Evolutionary conservation across 92 coral and sea anemone species (phyloP).

Genomic region (Phenganax stokvisi): DNA sequence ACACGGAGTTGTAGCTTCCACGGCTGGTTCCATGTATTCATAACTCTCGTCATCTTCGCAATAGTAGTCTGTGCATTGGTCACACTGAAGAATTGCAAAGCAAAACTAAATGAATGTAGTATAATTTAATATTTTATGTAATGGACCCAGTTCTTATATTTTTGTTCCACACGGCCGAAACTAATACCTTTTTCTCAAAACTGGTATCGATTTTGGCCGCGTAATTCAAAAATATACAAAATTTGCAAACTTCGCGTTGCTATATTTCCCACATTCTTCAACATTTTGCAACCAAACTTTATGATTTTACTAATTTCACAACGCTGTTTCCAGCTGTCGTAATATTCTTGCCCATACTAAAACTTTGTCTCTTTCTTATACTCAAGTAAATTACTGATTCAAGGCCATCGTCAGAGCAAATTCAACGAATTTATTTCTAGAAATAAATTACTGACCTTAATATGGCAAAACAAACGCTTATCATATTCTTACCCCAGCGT

Average conservation of each 20-base stretch:
- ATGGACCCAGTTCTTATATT: neutral
- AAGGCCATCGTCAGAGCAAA: no score
- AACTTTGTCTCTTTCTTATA: neutral
- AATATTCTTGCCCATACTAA: neutral
- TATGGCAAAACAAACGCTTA: neutral
- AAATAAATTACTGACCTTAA: neutral
- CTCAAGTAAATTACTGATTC: no score
- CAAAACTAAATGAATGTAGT: neutral
- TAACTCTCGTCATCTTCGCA: slow-evolving; percentile 36
- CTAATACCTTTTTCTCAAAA: no score
- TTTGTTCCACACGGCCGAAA: neutral
- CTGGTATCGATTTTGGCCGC: no score
- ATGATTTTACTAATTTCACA: neutral
- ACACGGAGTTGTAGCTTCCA: neutral
- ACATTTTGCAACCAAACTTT: neutral
- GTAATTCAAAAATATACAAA: no score
- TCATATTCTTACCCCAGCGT: slow-evolving; percentile 31
- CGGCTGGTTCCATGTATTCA: slow-evolving; percentile 29
- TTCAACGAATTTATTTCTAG: neutral
- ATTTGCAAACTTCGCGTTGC: neutral
- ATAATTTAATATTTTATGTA: neutral
- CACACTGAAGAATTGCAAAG: neutral
- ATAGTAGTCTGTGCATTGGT: slow-evolving; percentile 23
- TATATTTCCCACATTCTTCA: neutral
- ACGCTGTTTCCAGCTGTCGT: neutral